phyloP scores from a whole-genome alignment of 2,797 vertebrate species.

The Hozukius guyotensis region DNA sequence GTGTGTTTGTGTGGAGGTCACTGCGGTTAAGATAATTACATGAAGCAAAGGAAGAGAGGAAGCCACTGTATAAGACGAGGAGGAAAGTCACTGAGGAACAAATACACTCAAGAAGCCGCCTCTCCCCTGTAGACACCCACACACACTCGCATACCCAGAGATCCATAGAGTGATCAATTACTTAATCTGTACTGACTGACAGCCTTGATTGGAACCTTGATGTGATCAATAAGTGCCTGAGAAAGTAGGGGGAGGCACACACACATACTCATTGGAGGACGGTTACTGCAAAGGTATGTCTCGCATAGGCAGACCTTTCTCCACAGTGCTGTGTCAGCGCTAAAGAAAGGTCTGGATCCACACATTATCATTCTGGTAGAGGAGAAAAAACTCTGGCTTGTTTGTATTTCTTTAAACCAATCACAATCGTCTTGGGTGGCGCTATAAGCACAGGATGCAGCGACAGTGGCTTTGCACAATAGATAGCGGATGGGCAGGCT shows the following conservation, averaged over 20 bases:
- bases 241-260: background rate
- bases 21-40: background rate
- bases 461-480: too few species aligned
- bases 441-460: background rate
- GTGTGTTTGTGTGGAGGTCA: background rate
- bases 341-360: background rate
- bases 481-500: too few species aligned
- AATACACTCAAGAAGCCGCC: background rate
- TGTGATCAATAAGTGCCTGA: constrained; percentile 53
- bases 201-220: constrained; percentile 56
- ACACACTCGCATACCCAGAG: background rate
- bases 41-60: background rate
- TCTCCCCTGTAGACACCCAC: background rate
- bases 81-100: background rate
- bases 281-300: background rate
- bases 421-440: background rate
- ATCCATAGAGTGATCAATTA: constrained; percentile 58
- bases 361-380: background rate
- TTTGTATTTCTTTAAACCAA: background rate
- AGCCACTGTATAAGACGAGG: background rate
- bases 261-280: background rate
- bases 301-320: background rate
- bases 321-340: background rate
- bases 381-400: background rate
- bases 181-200: constrained; percentile 55